Evolutionary conservation across 64 coral and sea anemone species (phyloP).

Genomic region (Exaiptasia diaphana): DNA sequence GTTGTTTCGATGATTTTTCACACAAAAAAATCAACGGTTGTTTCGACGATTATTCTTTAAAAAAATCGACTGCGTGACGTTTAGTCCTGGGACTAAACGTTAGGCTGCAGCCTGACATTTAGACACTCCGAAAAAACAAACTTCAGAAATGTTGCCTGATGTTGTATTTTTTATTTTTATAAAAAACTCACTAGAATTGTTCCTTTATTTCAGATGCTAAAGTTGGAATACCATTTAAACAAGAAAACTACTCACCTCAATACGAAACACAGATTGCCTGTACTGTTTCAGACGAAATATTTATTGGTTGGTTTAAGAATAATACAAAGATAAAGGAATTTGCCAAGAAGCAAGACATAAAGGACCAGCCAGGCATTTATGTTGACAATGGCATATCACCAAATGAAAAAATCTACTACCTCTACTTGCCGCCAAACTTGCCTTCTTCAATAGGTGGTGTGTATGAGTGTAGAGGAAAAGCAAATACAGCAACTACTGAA

Average conservation of each 20-base stretch:
- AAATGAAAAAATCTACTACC: background rate
- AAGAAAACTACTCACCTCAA: background rate
- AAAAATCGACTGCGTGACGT: no score
- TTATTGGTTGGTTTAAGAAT: conserved; percentile 6
- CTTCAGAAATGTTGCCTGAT: no score
- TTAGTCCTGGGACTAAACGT: no score
- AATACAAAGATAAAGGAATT: background rate
- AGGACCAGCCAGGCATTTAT: background rate
- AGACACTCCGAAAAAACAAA: no score
- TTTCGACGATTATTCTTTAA: no score
- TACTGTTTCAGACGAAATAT: background rate
- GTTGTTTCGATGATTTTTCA: no score
- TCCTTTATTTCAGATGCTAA: background rate
- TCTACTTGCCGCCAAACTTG: background rate
- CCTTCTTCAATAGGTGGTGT: background rate
- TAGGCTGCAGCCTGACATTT: no score
- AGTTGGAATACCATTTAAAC: background rate
- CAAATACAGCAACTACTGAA: background rate
- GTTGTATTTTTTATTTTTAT: no score
- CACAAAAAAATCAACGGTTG: no score
- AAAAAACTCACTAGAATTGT: no score
- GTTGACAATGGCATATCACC: background rate
- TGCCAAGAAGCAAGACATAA: background rate
- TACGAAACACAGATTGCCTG: background rate
- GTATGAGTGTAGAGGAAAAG: background rate